These are phyloP conservation scores for Griposia aprilina DNA, from an alignment of 2,888 invertebrate genomes.

Conservation along the genomic window DNA sequence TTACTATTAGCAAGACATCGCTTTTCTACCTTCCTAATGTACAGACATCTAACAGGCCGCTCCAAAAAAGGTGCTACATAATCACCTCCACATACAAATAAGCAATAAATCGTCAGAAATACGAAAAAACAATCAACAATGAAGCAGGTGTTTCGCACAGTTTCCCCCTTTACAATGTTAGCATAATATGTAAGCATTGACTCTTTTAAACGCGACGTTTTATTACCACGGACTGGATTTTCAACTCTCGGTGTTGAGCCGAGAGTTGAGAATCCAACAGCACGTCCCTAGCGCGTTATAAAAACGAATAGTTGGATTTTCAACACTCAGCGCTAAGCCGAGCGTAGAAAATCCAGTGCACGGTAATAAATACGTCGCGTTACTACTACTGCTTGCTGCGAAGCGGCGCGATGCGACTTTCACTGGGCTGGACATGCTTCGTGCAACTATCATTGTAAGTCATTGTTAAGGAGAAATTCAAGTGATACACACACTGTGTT, in stretches of 20 bases:
- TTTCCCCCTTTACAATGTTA: constrained; percentile 17
- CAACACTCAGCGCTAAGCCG: neutral
- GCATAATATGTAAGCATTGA: neutral
- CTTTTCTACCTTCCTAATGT: neutral
- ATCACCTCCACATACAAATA: neutral
- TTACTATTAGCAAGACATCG: neutral
- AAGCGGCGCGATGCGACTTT: constrained; percentile 34
- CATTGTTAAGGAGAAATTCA: constrained; percentile 55
- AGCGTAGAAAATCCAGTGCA: neutral
- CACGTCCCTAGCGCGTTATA: neutral
- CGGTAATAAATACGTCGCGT: neutral
- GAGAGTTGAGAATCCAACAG: neutral
- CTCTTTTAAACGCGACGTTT: neutral
- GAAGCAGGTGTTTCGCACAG: constrained; percentile 29
- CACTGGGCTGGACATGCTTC: constrained; percentile 46
- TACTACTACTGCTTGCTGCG: neutral
- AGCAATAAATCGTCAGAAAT: constrained; percentile 10
- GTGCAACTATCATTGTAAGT: constrained; percentile 24
- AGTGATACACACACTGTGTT: constrained; percentile 16
- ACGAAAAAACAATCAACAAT: constrained; percentile 37
- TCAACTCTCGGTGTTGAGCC: neutral
- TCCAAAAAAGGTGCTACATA: neutral
- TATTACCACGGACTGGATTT: neutral
- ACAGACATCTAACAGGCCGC: no score
- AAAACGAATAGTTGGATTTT: neutral